A percentile compares a stretch with the other conserved stretches of the same genome.
Evolutionary conservation across 1,140 invertebrate genomes (phyloP).

Genomic region (Melitaea cinxia): DNA sequence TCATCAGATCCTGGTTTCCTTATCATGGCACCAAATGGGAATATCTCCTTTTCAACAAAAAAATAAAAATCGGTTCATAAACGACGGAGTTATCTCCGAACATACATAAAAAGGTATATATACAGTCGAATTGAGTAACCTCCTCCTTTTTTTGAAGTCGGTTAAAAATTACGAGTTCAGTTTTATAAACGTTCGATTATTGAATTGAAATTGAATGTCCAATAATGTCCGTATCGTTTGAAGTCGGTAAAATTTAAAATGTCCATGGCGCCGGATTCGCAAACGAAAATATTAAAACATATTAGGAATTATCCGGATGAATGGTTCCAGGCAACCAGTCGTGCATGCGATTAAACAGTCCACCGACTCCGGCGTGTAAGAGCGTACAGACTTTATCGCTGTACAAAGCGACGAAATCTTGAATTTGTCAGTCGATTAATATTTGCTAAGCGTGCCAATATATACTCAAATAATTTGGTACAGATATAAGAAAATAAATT

Average conservation of each 20-base stretch:
- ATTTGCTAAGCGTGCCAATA: not conserved
- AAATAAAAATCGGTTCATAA: no score
- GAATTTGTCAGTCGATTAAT: conserved; percentile 3
- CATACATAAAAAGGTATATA: no score
- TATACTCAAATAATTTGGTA: no score
- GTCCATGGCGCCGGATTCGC: conserved; percentile 16
- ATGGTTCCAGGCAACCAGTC: conserved; percentile 40
- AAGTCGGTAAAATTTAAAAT: conserved; percentile 14
- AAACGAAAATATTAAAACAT: conserved; percentile 49
- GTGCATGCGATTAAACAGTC: conserved; percentile 46
- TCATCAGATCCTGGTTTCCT: no score
- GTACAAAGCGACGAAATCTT: conserved; percentile 11
- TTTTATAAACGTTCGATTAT: no score
- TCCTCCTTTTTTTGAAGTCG: no score
- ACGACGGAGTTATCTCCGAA: no score
- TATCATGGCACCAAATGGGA: no score
- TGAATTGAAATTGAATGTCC: not conserved
- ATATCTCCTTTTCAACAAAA: no score
- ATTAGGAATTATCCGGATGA: conserved; percentile 48
- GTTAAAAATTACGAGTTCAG: no score
- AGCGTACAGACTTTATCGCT: conserved; percentile 11
- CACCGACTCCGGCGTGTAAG: conserved; percentile 21
- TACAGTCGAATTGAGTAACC: no score
- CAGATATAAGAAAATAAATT: no score
- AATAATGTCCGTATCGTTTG: conserved; percentile 3